Conservation (phyloP, 2,888 invertebrate species). For the Amblyjoppa fuscipennis region DNA sequence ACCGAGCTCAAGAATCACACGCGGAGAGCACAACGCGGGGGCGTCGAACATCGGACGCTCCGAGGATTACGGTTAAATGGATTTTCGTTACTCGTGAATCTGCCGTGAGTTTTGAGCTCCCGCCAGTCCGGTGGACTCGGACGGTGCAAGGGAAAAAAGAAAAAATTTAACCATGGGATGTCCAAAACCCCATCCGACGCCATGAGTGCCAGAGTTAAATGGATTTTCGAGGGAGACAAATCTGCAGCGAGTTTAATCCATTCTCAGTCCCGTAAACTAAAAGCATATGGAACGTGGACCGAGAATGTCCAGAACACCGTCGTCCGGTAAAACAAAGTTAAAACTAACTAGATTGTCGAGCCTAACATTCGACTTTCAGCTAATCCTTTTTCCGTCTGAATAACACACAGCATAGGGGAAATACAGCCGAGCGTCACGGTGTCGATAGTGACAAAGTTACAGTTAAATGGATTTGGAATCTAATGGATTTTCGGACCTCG, state of each 20-base stretch:
- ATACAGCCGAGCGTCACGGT: neutral
- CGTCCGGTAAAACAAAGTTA: neutral
- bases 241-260: slow-evolving; percentile 21
- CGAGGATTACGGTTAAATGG: slow-evolving; percentile 18
- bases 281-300: neutral
- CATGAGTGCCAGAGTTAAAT: neutral
- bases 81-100: neutral
- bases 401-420: neutral
- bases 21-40: neutral
- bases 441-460: neutral
- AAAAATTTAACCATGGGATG: neutral
- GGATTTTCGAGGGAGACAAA: neutral
- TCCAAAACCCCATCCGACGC: neutral
- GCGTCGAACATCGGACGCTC: slow-evolving; percentile 9
- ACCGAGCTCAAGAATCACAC: neutral
- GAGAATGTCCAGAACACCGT: neutral
- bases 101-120: slow-evolving; percentile 5
- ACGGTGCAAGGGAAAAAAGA: neutral
- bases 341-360: neutral
- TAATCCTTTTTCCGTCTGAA: neutral
- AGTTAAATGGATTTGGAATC: neutral
- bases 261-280: slow-evolving; percentile 2
- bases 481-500: neutral
- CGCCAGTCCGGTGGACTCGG: neutral
- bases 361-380: neutral